Evolutionary conservation across 2,888 invertebrate species (phyloP).

Genomic region (Lacanobia oleracea): DNA sequence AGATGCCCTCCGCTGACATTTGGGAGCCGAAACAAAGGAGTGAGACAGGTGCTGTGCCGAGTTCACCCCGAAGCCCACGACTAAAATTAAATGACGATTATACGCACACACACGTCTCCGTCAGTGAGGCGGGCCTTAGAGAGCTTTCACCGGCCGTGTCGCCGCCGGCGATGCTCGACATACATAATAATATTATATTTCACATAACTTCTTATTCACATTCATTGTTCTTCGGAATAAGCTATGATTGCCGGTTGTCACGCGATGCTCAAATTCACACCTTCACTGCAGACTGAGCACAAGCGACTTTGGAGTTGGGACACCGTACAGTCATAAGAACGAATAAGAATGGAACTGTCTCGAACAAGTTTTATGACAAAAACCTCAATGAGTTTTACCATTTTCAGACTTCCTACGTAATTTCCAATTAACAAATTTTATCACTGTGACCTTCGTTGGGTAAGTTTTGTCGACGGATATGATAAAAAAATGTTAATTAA

Average conservation of each 20-base stretch:
- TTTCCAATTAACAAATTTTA: slow-evolving; percentile 33
- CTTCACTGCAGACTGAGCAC: slow-evolving; percentile 19
- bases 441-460: slow-evolving; percentile 47
- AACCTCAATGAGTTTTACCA: slow-evolving; percentile 7
- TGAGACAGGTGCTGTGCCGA: slow-evolving; percentile 86
- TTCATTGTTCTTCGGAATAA: slow-evolving; percentile 73
- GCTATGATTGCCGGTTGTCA: slow-evolving; percentile 73
- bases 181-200: slow-evolving; percentile 75
- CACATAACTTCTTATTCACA: slow-evolving; percentile 69
- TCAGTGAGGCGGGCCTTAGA: slow-evolving; percentile 72
- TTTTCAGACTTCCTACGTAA: slow-evolving; percentile 8
- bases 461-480: slow-evolving; percentile 36
- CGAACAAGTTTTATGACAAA: slow-evolving; percentile 9
- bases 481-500: slow-evolving; percentile 52
- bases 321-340: neutral
- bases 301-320: slow-evolving; percentile 3
- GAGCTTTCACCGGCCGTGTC: slow-evolving; percentile 85
- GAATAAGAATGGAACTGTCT: neutral
- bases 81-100: slow-evolving; percentile 86
- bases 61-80: slow-evolving; percentile 78
- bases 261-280: slow-evolving; percentile 77
- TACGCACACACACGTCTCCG: slow-evolving; percentile 73
- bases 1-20: slow-evolving; percentile 90
- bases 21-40: slow-evolving; percentile 88
- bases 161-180: slow-evolving; percentile 77